These are phyloP conservation scores for Drosophila parabipectinata DNA, from an alignment of 1,140 invertebrate species.

Conservation along the genomic window DNA sequence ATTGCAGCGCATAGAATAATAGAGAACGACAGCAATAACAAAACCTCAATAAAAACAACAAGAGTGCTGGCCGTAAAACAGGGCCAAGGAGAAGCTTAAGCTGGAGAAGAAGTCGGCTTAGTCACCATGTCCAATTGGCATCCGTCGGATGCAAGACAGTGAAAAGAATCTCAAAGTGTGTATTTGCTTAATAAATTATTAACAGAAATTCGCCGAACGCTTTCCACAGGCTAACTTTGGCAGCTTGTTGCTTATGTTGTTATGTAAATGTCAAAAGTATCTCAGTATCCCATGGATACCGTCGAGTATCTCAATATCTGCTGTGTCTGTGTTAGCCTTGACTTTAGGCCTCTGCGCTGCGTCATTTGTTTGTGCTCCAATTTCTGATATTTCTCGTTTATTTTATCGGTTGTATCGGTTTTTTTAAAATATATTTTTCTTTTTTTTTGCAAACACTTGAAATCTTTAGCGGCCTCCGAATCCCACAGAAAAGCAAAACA, in stretches of 20 bases:
- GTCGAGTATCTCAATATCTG: conserved; percentile 55
- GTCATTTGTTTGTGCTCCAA: conserved; percentile 66
- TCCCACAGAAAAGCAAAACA: conserved; percentile 22
- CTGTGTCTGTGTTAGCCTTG: conserved; percentile 56
- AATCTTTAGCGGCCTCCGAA: conserved; percentile 41
- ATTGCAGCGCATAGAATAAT: conserved; percentile 66
- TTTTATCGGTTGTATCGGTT: conserved; percentile 8
- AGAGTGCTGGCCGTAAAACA: conserved; percentile 25
- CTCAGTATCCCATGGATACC: conserved; percentile 65
- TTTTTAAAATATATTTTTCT: conserved; percentile 1
- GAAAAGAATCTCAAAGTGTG: conserved; percentile 36
- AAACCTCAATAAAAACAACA: conserved; percentile 7
- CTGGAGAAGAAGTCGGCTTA: conserved; percentile 42
- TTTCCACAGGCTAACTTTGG: conserved; percentile 7
- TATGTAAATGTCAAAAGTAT: conserved; percentile 73
- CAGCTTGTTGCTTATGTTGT: conserved; percentile 66
- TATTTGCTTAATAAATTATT: conserved; percentile 43
- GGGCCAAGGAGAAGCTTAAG: conserved; percentile 17
- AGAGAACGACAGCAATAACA: conserved; percentile 41
- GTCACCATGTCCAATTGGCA: conserved; percentile 60
- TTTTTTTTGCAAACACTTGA: conserved; percentile 58
- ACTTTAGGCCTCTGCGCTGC: conserved; percentile 62
- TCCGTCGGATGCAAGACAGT: conserved; percentile 37
- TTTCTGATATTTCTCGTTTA: conserved; percentile 45
- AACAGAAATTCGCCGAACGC: conserved; percentile 18